Conservation (phyloP, 2,888 invertebrate species). For the Oscheius sp. region DNA sequence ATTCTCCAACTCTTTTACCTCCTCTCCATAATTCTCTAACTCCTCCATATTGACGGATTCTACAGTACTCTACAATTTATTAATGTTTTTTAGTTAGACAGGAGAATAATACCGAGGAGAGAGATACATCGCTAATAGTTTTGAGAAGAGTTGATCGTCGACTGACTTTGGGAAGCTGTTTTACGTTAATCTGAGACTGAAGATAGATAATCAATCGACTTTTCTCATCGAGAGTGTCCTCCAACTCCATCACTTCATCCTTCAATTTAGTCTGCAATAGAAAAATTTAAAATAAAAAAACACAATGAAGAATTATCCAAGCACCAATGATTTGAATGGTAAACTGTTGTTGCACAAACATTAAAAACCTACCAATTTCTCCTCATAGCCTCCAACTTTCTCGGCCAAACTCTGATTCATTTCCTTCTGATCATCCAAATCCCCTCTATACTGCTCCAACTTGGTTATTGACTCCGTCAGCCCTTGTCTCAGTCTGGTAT, state of each 20-base stretch:
- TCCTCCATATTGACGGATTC: not conserved
- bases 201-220: constrained; percentile 43
- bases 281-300: not conserved
- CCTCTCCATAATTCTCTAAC: constrained; percentile 35
- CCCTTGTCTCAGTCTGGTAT: constrained; percentile 31
- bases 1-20: constrained; percentile 33
- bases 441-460: constrained; percentile 45
- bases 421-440: constrained; percentile 37
- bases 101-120: constrained; percentile 3
- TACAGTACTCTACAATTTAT: constrained; percentile 5
- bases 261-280: constrained; percentile 3
- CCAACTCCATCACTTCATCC: constrained; percentile 32
- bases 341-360: too few species aligned
- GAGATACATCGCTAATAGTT: constrained; percentile 37
- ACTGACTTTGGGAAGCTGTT: constrained; percentile 53
- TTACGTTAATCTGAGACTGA: constrained; percentile 51
- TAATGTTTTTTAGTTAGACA: not conserved
- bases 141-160: constrained; percentile 43
- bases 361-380: constrained; percentile 24
- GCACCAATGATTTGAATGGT: too few species aligned
- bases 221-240: constrained; percentile 36
- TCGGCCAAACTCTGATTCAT: constrained; percentile 34
- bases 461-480: constrained; percentile 48
- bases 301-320: too few species aligned
- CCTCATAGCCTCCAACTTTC: constrained; percentile 26